These are phyloP conservation scores for Temnothorax curvispinosus DNA, from an alignment of 1,140 invertebrate species.

Conservation along the genomic window DNA sequence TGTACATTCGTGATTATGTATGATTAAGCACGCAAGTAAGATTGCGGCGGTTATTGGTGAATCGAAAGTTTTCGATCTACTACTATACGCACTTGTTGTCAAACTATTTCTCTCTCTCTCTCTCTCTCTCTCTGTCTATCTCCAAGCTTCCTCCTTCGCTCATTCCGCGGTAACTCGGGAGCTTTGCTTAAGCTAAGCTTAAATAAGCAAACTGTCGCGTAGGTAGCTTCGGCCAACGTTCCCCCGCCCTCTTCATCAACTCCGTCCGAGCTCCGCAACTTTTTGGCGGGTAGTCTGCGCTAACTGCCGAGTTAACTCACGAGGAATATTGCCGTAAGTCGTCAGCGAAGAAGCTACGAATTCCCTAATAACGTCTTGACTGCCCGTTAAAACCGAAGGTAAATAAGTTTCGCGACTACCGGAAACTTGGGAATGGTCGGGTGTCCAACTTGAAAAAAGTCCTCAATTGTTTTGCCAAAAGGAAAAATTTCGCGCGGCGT, in stretches of 20 bases:
- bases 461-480: background rate
- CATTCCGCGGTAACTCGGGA: slow-evolving; percentile 58
- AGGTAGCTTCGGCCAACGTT: slow-evolving; percentile 60
- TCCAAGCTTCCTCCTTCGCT: slow-evolving; percentile 30
- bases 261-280: slow-evolving; percentile 61
- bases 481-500: background rate
- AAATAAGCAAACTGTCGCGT: slow-evolving; percentile 77
- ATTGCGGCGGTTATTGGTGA: slow-evolving; percentile 1
- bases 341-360: slow-evolving; percentile 52
- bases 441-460: slow-evolving; percentile 17
- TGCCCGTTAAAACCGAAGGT: slow-evolving; percentile 49
- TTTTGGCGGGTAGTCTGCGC: slow-evolving; percentile 61
- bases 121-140: background rate
- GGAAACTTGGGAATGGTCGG: slow-evolving; percentile 6
- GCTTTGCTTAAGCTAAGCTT: slow-evolving; percentile 77
- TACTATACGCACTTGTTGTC: background rate
- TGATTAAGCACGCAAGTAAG: background rate
- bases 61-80: slow-evolving; percentile 64
- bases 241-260: slow-evolving; percentile 51
- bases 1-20: background rate
- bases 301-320: slow-evolving; percentile 58
- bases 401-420: slow-evolving; percentile 38
- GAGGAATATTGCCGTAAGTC: slow-evolving; percentile 56
- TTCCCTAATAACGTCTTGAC: slow-evolving; percentile 50
- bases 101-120: background rate